Evolutionary conservation across 1,140 invertebrate species (phyloP), one percentile per base, ranked within the genome.

Genomic region (Drosophila repleta): DNA sequence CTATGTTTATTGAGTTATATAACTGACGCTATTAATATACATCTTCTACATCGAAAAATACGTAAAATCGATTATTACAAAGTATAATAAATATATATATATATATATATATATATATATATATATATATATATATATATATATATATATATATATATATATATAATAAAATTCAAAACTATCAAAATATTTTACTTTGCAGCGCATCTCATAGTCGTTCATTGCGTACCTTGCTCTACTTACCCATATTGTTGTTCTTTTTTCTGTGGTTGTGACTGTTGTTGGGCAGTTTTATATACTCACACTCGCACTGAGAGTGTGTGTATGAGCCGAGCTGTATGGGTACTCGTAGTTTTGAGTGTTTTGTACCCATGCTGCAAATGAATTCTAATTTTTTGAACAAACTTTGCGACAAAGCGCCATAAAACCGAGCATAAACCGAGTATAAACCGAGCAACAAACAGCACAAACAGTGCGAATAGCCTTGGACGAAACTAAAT

Each of bases 381-480:
- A 85, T 85, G 83, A 85, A 85, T 85, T 85, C 71, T 87, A 85
- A 87, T 79, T 85, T 87, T 78, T 77, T 71, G 82, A 57, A 37
- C 63, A 82, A 85, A 87, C 82, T 87, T 85, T 82, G 46, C 29
- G 60, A 67, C 53, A 64, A 75, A 75, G 53, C 63, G 45, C 49
- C 62, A 71, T 61, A 58, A 48, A 69, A 29, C 67, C 73, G 52
- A 29, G 45, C 26, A 35, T 63, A 70, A 43, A 56, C 7, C 20
- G 20, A 57, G 20, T 26, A 18, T 24, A 45, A 49, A 51, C 13
- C 17, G 20, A 17, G 21, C 41, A 26, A 24, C 46, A 48, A 41
- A 49, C 32, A 45, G 18, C 21, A 55, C 17, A 49, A 57, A 67
- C 65, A 51, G 29, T 49, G 55, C 41, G 37, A 48, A 66, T 29